Evolutionary conservation across 2,888 invertebrate genomes (phyloP).

Genomic region (Papilio elwesi): DNA sequence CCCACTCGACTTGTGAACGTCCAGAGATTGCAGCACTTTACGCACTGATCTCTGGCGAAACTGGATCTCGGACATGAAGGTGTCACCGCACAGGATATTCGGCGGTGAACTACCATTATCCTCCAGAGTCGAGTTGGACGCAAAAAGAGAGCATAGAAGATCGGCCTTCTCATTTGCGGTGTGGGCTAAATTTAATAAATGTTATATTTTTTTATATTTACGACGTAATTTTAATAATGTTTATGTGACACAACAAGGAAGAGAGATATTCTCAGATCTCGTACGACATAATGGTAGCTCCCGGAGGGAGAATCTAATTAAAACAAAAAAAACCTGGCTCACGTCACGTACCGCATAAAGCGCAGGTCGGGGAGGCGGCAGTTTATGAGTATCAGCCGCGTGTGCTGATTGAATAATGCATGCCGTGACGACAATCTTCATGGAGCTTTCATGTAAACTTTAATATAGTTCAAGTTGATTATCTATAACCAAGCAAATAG

Average conservation of each 20-base stretch:
- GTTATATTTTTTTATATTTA: not conserved
- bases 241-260: not conserved
- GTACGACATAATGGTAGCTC: conserved; percentile 27
- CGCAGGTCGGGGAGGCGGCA: conserved; percentile 38
- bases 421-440: conserved; percentile 40
- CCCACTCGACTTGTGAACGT: too few species aligned
- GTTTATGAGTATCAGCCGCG: conserved; percentile 44
- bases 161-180: too few species aligned
- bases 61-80: too few species aligned
- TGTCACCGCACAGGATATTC: too few species aligned
- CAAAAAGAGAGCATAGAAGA: too few species aligned
- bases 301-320: conserved; percentile 48
- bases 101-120: too few species aligned
- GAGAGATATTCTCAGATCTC: conserved; percentile 9
- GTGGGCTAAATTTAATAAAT: too few species aligned
- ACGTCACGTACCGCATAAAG: conserved; percentile 53
- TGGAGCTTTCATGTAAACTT: conserved; percentile 11
- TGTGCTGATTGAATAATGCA: conserved; percentile 54
- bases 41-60: too few species aligned
- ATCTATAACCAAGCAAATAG: not conserved
- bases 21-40: too few species aligned
- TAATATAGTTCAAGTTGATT: not conserved
- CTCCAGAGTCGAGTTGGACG: too few species aligned
- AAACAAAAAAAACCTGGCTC: conserved; percentile 47
- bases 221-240: not conserved